These are phyloP conservation scores for Rhabdophis nuchalis DNA, from an alignment of 2,797 vertebrate species.

Conservation along the genomic window DNA sequence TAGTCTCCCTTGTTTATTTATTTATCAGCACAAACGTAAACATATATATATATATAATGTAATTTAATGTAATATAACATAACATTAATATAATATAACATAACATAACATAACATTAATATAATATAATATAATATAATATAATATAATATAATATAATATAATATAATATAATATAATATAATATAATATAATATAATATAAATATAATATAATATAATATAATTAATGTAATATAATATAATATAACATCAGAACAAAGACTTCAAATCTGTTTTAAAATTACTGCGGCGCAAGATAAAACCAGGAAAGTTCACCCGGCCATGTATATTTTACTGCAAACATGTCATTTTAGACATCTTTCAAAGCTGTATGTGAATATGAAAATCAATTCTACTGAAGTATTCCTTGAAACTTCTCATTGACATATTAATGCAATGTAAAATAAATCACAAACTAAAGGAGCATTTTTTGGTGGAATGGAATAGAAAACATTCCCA, in stretches of 20 bases:
- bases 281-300: conserved; percentile 76
- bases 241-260: conserved; percentile 56
- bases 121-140: too few species aligned
- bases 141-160: too few species aligned
- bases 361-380: conserved; percentile 70
- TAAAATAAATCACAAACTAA: conserved; percentile 64
- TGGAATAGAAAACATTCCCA: not conserved
- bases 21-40: too few species aligned
- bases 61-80: too few species aligned
- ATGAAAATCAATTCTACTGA: conserved; percentile 70
- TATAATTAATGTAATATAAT: too few species aligned
- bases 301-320: conserved; percentile 66
- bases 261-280: conserved; percentile 67
- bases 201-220: too few species aligned
- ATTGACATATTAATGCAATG: conserved; percentile 70
- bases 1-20: too few species aligned
- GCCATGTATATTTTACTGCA: conserved; percentile 73
- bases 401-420: conserved; percentile 62
- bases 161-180: too few species aligned
- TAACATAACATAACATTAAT: too few species aligned
- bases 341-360: conserved; percentile 77
- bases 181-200: too few species aligned
- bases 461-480: conserved; percentile 33
- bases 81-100: too few species aligned
- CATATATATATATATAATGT: too few species aligned